Conservation (phyloP, 2,113 vertebrate genomes). For the Tichodroma muraria region DNA sequence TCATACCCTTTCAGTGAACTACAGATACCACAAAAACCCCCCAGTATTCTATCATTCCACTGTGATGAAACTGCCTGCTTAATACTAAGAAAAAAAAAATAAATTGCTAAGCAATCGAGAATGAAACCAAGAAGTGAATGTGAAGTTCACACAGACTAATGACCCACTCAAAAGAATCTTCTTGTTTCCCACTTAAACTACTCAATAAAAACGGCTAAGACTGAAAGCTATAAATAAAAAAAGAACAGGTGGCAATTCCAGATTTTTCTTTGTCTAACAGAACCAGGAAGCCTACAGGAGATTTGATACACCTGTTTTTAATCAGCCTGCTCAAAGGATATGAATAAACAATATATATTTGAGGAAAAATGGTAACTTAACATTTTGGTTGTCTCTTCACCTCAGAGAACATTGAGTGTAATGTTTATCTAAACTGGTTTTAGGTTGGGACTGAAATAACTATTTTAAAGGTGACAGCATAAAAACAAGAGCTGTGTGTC, state of each 20-base stretch:
- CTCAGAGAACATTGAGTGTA: fast-evolving
- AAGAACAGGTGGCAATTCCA: background rate
- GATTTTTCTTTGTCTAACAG: background rate
- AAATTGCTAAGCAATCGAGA: background rate
- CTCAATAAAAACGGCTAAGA: background rate
- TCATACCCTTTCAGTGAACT: background rate
- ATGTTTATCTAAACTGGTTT: background rate
- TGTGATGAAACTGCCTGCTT: background rate
- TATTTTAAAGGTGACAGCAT: background rate
- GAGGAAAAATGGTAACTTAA: background rate
- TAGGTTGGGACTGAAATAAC: background rate
- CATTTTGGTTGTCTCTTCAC: background rate
- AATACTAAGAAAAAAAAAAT: background rate
- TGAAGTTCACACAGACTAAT: background rate
- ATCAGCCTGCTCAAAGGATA: background rate
- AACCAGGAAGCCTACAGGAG: background rate
- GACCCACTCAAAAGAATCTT: background rate
- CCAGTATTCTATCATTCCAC: background rate
- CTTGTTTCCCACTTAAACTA: background rate
- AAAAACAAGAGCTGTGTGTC: background rate
- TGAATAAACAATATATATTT: background rate
- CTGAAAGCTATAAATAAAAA: background rate
- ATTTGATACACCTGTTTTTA: background rate
- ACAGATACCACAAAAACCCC: fast-evolving
- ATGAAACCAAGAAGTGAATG: background rate